phyloP scores from a whole-genome alignment of 2,113 vertebrate species.

The Rhineura floridana region DNA sequence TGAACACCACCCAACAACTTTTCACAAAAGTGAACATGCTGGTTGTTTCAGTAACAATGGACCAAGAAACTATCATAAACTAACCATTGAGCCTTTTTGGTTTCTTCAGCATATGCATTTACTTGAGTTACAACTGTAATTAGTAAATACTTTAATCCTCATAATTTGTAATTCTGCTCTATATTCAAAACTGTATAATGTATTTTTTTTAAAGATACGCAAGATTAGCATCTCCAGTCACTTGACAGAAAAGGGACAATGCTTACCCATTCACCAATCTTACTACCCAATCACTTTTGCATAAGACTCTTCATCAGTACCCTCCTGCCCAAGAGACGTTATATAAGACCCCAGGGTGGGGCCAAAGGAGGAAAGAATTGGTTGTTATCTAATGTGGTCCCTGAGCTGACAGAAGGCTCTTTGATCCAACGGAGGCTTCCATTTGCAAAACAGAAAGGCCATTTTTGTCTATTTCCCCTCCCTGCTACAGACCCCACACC shows the following conservation, averaged over 20 bases:
- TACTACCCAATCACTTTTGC: neutral
- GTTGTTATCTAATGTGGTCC: too few species aligned
- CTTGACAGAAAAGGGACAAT: neutral
- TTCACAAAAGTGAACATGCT: neutral
- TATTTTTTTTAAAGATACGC: neutral
- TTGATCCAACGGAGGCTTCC: too few species aligned
- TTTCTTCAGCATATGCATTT: neutral
- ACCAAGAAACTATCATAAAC: neutral
- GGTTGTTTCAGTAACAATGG: neutral
- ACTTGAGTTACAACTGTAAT: neutral
- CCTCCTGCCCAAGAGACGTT: neutral
- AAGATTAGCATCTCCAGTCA: neutral
- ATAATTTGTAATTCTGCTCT: neutral
- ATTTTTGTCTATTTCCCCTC: too few species aligned
- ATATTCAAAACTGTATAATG: neutral
- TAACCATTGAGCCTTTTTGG: neutral
- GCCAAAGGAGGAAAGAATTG: neutral
- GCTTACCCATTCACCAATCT: too few species aligned
- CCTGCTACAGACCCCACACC: too few species aligned
- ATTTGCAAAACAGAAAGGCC: too few species aligned
- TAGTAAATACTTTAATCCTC: neutral
- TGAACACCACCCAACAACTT: neutral
- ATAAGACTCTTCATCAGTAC: neutral
- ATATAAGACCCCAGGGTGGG: too few species aligned
- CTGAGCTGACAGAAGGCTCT: too few species aligned